Percentiles rank a stretch among this genome's conserved stretches.
These are phyloP conservation scores for Nylanderia fulva DNA, from an alignment of 1,140 invertebrate species.

Conservation along the genomic window DNA sequence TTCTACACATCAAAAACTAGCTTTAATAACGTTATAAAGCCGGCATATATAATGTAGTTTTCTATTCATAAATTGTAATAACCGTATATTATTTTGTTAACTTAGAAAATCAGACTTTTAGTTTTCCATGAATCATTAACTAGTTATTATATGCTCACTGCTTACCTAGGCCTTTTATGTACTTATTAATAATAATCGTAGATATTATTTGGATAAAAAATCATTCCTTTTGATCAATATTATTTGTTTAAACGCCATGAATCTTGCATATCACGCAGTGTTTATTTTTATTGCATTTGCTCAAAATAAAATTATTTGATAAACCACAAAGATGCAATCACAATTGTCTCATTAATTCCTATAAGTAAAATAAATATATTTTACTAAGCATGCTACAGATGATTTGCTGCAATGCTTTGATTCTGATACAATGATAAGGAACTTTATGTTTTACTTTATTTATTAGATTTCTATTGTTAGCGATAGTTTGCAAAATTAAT, in stretches of 20 bases:
- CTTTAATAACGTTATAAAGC: conserved; percentile 20
- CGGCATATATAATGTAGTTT: conserved; percentile 32
- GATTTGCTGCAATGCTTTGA: conserved; percentile 34
- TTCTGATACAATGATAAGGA: conserved; percentile 1
- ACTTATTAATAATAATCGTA: background rate
- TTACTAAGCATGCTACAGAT: background rate
- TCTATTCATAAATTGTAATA: conserved; percentile 50
- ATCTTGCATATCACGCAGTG: background rate
- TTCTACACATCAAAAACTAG: conserved; percentile 66
- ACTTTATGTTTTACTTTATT: background rate
- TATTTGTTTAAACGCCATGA: background rate
- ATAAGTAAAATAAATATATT: conserved; percentile 16
- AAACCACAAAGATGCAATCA: background rate
- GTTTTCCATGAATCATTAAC: conserved; percentile 40
- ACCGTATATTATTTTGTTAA: conserved; percentile 47
- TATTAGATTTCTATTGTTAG: background rate
- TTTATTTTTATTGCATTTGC: conserved; percentile 30
- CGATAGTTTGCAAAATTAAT: conserved; percentile 18
- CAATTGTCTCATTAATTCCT: background rate
- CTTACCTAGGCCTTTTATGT: conserved; percentile 54
- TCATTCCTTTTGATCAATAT: background rate
- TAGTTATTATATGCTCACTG: background rate
- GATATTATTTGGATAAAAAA: background rate
- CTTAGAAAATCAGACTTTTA: conserved; percentile 79
- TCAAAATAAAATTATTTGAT: conserved; percentile 3